A percentile compares a stretch with the other conserved stretches of the same genome.
phyloP scores from a whole-genome alignment of 2,888 invertebrate species.

The Hedychridium roseum region DNA sequence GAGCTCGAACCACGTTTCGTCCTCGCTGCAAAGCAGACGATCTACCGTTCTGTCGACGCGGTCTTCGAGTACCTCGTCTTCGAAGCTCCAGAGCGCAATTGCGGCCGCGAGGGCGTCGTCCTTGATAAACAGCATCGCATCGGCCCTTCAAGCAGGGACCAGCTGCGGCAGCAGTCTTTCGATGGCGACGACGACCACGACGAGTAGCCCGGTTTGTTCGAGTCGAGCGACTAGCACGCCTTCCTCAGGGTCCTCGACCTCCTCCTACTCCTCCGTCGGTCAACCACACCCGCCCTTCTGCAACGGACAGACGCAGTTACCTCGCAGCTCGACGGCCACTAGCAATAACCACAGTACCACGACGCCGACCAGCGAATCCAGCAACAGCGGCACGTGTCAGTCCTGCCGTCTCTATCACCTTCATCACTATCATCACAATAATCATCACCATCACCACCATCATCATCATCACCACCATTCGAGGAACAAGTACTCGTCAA shows the following conservation, averaged over 20 bases:
- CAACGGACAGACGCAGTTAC: constrained; percentile 22
- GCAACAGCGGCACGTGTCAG: constrained; percentile 28
- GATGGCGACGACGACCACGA: constrained; percentile 40
- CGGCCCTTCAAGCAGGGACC: constrained; percentile 42
- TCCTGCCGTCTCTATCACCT: constrained; percentile 46
- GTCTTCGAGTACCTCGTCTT: constrained; percentile 20
- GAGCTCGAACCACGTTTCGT: constrained; percentile 27
- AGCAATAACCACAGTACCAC: constrained; percentile 22
- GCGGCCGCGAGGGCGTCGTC: constrained; percentile 37
- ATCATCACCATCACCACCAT: constrained; percentile 45
- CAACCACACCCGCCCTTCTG: constrained; percentile 28
- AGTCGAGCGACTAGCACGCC: constrained; percentile 25
- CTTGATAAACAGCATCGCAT: constrained; percentile 46
- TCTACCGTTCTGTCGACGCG: constrained; percentile 34
- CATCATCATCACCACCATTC: constrained; percentile 50
- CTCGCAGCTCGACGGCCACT: constrained; percentile 14
- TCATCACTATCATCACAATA: constrained; percentile 44
- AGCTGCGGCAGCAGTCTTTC: constrained; percentile 43
- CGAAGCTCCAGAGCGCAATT: constrained; percentile 29
- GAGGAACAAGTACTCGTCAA: constrained; percentile 36
- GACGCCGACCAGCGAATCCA: constrained; percentile 21
- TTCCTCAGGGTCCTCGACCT: constrained; percentile 22
- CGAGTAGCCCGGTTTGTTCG: constrained; percentile 37
- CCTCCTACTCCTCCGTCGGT: constrained; percentile 19
- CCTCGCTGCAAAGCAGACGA: constrained; percentile 36